phyloP scores from a whole-genome alignment of 2,797 vertebrate genomes.

The Sebastes glaucus region DNA sequence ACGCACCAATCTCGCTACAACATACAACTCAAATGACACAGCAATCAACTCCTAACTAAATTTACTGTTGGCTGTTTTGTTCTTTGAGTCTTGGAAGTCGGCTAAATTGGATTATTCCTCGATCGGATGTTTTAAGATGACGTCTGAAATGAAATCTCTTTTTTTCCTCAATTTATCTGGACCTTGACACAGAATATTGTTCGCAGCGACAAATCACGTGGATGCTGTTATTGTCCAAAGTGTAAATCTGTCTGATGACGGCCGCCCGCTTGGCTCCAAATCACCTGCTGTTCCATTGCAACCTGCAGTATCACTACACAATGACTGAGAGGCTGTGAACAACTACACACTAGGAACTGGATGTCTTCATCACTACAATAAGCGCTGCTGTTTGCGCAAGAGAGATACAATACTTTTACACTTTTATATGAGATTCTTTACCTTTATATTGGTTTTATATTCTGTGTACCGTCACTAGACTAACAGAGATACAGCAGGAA shows the following conservation, averaged over 20 bases:
- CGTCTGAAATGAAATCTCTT: background rate
- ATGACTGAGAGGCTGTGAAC: slow-evolving; percentile 20
- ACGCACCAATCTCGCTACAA: no score
- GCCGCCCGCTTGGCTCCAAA: slow-evolving; percentile 11
- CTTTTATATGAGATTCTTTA: background rate
- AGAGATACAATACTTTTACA: background rate
- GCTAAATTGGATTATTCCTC: background rate
- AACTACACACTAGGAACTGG: background rate
- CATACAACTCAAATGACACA: background rate
- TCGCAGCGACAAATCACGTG: slow-evolving; percentile 9
- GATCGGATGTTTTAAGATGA: background rate
- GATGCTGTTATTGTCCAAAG: slow-evolving; percentile 21
- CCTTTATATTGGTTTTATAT: background rate
- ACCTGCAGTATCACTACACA: slow-evolving; percentile 15
- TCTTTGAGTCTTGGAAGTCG: background rate
- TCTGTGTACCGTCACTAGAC: background rate
- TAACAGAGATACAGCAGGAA: background rate
- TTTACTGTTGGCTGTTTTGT: background rate
- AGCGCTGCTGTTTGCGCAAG: background rate
- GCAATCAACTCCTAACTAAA: background rate
- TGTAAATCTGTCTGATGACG: slow-evolving; percentile 46
- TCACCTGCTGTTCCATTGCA: slow-evolving; percentile 41
- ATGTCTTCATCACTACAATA: background rate
- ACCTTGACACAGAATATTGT: background rate
- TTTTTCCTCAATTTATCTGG: background rate